Percentiles rank a stretch among this genome's conserved stretches.
Evolutionary conservation across 2,797 vertebrate genomes (phyloP).

Genomic region (Pangasius mekongensis): DNA sequence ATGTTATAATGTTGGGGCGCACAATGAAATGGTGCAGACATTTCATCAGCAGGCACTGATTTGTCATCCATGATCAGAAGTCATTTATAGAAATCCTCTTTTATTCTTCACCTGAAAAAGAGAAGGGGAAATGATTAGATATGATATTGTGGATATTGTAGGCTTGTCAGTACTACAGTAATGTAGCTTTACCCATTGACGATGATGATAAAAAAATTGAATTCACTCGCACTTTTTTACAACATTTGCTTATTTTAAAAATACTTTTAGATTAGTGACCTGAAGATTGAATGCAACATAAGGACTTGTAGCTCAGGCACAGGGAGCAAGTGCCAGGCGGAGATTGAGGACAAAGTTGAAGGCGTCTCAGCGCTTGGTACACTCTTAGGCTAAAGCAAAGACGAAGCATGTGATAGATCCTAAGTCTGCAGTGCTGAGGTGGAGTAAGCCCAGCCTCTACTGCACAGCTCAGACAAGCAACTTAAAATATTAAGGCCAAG

Average conservation of each 20-base stretch:
- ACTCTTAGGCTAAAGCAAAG: constrained; percentile 77
- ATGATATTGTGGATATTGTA: neutral
- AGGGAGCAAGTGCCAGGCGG: constrained; percentile 55
- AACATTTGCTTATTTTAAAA: neutral
- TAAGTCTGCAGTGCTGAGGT: constrained; percentile 70
- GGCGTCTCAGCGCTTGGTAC: constrained; percentile 74
- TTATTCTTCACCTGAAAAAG: constrained; percentile 30
- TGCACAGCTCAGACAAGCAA: constrained; percentile 71
- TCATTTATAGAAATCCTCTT: neutral
- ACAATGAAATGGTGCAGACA: constrained; percentile 28
- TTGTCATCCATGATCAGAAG: constrained; percentile 2
- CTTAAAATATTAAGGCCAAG: constrained; percentile 74
- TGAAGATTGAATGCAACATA: neutral
- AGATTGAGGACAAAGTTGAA: constrained; percentile 75
- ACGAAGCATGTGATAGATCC: constrained; percentile 86
- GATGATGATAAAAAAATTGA: neutral
- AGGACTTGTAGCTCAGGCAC: constrained; percentile 7
- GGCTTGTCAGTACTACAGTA: neutral
- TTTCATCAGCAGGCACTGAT: constrained; percentile 27
- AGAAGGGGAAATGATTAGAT: neutral
- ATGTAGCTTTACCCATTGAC: neutral
- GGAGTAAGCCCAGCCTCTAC: constrained; percentile 56
- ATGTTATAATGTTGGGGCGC: constrained; percentile 31
- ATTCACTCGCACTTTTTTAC: neutral
- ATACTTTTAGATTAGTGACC: neutral